Conservation (phyloP, 2,888 invertebrate species). For the Drosophila koepferae region DNA sequence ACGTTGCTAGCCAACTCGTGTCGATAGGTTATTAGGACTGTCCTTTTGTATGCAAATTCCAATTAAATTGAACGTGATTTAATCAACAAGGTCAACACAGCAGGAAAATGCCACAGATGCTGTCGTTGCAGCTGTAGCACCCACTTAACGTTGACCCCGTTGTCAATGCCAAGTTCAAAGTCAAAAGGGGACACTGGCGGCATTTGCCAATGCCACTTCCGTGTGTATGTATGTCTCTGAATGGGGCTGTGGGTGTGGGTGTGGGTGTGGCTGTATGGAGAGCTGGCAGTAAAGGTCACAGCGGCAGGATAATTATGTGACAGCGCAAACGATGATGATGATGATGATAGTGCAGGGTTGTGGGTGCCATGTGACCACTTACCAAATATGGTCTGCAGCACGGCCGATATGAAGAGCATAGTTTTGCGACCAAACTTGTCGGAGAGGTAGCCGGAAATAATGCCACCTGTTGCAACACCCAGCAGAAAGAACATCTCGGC, state of each 20-base stretch:
- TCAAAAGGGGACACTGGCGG: slow-evolving; percentile 57
- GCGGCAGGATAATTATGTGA: slow-evolving; percentile 28
- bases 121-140: slow-evolving; percentile 20
- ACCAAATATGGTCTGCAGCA: slow-evolving; percentile 89
- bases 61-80: slow-evolving; percentile 72
- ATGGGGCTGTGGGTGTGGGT: slow-evolving; percentile 19
- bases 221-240: slow-evolving; percentile 19
- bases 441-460: slow-evolving; percentile 92
- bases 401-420: slow-evolving; percentile 90
- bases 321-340: slow-evolving; percentile 20
- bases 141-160: slow-evolving; percentile 61
- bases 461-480: slow-evolving; percentile 91
- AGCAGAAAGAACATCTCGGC: slow-evolving; percentile 92
- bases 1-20: slow-evolving; percentile 4
- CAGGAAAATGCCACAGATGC: slow-evolving; percentile 26
- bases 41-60: slow-evolving; percentile 72
- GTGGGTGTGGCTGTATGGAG: slow-evolving; percentile 15
- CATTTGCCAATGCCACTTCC: slow-evolving; percentile 68
- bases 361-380: slow-evolving; percentile 61
- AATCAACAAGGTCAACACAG: slow-evolving; percentile 73
- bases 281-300: slow-evolving; percentile 43
- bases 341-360: neutral
- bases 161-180: slow-evolving; percentile 79
- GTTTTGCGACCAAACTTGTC: slow-evolving; percentile 93
- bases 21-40: slow-evolving; percentile 51